phyloP scores from a whole-genome alignment of 2,113 vertebrate species.

The Clarias gariepinus region DNA sequence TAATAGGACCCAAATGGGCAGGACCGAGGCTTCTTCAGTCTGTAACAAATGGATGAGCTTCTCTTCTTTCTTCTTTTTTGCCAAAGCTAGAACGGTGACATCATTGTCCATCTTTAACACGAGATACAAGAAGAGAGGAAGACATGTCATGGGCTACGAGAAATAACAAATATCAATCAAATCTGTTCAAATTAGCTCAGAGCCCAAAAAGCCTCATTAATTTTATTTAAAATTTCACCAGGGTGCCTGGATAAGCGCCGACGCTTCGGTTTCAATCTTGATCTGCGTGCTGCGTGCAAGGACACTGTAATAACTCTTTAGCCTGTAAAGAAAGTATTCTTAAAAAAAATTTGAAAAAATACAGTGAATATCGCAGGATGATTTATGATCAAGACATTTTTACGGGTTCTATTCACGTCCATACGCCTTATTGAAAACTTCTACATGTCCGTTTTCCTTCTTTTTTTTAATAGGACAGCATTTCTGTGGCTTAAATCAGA shows the following conservation, averaged over 20 bases:
- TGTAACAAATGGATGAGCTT: neutral
- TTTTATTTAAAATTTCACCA: conserved; percentile 8
- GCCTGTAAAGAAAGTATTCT: conserved; percentile 20
- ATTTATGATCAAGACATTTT: conserved; percentile 36
- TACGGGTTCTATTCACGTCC: conserved; percentile 30
- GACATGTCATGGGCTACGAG: neutral
- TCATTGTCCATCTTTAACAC: neutral
- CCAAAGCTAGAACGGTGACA: neutral
- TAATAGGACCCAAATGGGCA: neutral
- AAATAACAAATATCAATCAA: neutral
- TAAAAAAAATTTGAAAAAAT: conserved; percentile 40
- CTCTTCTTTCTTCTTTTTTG: neutral
- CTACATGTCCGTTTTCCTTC: conserved; percentile 31
- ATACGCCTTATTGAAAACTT: conserved; percentile 39
- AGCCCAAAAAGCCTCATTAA: neutral
- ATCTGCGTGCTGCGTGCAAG: neutral
- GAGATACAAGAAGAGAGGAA: neutral
- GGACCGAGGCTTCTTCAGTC: neutral
- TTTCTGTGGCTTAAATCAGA: conserved; percentile 24
- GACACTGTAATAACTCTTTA: conserved; percentile 31
- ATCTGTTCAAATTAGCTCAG: neutral
- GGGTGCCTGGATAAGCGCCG: neutral
- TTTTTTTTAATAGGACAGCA: conserved; percentile 13
- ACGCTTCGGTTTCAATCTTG: conserved; percentile 9
- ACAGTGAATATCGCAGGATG: conserved; percentile 37